Evolutionary conservation across 2,888 invertebrate genomes (phyloP).

Genomic region (Nemoura dubitans): DNA sequence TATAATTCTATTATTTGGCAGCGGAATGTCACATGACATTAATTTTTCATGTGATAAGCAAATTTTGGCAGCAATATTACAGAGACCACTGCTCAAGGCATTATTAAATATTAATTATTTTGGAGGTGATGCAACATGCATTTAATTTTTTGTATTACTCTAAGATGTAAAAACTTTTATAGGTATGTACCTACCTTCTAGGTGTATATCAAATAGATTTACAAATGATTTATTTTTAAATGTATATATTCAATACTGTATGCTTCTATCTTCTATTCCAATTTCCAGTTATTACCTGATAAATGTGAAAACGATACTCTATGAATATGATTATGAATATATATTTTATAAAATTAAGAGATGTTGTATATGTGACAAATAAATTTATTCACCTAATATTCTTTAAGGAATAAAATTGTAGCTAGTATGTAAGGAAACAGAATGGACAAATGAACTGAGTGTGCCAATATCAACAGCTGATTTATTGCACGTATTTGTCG

Average conservation of each 20-base stretch:
- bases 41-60: not conserved
- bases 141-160: not conserved
- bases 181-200: too few relatives aligned
- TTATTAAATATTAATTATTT: too few relatives aligned
- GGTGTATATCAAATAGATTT: too few relatives aligned
- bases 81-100: not conserved
- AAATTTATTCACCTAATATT: too few relatives aligned
- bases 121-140: not conserved
- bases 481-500: not conserved
- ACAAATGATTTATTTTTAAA: too few relatives aligned
- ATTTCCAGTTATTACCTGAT: conserved; percentile 1
- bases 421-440: not conserved
- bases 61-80: not conserved
- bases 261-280: too few relatives aligned
- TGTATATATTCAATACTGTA: too few relatives aligned
- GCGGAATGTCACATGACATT: not conserved
- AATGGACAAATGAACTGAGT: not conserved
- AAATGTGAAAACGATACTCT: not conserved
- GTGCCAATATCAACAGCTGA: not conserved
- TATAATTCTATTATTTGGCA: too few relatives aligned
- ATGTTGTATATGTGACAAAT: not conserved
- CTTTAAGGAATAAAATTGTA: too few relatives aligned
- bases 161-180: too few relatives aligned
- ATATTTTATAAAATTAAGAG: not conserved
- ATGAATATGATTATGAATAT: conserved; percentile 18